phyloP scores from a whole-genome alignment of 2,888 invertebrate species.

The Cetonia aurata region DNA sequence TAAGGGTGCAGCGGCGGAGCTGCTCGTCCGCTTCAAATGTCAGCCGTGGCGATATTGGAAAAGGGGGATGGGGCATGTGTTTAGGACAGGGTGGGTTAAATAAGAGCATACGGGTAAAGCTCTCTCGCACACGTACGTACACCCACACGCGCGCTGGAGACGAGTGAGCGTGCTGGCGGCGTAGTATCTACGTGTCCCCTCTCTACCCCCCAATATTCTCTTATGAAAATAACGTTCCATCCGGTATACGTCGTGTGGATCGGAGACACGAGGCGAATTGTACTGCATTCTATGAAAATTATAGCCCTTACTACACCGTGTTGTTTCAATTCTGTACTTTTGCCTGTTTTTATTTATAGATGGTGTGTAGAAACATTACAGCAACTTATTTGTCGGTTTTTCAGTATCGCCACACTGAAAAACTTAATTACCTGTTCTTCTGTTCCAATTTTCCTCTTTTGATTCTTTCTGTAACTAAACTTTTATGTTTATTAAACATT shows the following conservation, averaged over 20 bases:
- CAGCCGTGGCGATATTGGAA: slow-evolving; percentile 56
- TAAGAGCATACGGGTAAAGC: slow-evolving; percentile 44
- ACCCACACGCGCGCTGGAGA: slow-evolving; percentile 18
- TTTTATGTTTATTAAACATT: no score
- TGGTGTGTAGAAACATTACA: no score
- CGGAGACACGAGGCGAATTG: slow-evolving; percentile 24
- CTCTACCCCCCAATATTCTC: slow-evolving; percentile 29
- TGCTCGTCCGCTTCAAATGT: slow-evolving; percentile 57
- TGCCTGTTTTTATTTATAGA: not conserved
- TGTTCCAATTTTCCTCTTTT: no score
- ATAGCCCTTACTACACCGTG: slow-evolving; percentile 15
- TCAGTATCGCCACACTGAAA: no score
- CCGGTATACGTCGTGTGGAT: slow-evolving; percentile 22
- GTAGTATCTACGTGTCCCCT: slow-evolving; percentile 11
- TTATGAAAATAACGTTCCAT: slow-evolving; percentile 40
- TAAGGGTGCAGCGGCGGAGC: slow-evolving; percentile 57
- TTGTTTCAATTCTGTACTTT: slow-evolving; percentile 11
- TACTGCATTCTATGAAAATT: slow-evolving; percentile 22
- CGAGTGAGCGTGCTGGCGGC: slow-evolving; percentile 8
- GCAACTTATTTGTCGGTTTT: no score
- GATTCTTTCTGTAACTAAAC: no score
- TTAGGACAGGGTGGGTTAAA: slow-evolving; percentile 51
- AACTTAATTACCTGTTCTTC: no score
- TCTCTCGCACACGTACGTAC: slow-evolving; percentile 30
- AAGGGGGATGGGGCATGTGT: slow-evolving; percentile 54